Conservation (phyloP, 1,140 invertebrate species). For the Drosophila nebulosa region DNA sequence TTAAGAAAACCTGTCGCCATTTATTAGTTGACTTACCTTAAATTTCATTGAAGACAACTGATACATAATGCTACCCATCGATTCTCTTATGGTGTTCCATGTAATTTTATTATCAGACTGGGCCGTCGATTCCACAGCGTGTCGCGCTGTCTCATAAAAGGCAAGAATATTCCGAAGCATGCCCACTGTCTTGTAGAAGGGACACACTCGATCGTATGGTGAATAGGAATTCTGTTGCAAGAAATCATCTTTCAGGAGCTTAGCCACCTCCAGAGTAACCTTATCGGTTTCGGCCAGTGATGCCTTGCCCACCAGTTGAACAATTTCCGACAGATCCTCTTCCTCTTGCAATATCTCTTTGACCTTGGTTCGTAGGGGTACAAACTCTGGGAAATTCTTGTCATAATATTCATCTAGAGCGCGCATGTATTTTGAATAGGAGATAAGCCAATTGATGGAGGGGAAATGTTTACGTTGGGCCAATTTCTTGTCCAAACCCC, state of each 20-base stretch:
- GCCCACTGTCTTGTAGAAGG: conserved; percentile 99
- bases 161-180: conserved; percentile 99
- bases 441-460: conserved; percentile 99
- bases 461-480: conserved; percentile 99
- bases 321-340: conserved; percentile 99
- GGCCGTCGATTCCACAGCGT: conserved; percentile 98
- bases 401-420: conserved; percentile 99
- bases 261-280: conserved; percentile 99
- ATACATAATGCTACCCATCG: conserved; percentile 97
- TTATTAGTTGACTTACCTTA: conserved; percentile 86
- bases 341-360: conserved; percentile 99
- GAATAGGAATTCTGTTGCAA: conserved; percentile 99
- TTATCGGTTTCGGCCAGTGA: conserved; percentile 99
- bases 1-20: neutral
- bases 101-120: conserved; percentile 99
- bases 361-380: conserved; percentile 94
- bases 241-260: conserved; percentile 99
- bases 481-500: conserved; percentile 99
- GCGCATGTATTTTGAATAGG: conserved; percentile 99
- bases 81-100: conserved; percentile 97
- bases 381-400: conserved; percentile 98
- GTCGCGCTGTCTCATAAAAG: conserved; percentile 98
- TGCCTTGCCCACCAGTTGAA: conserved; percentile 99
- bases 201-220: conserved; percentile 98
- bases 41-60: conserved; percentile 99